These are phyloP conservation scores for Rhadinocentrus ornatus DNA, from an alignment of 2,797 vertebrate species.

Conservation along the genomic window DNA sequence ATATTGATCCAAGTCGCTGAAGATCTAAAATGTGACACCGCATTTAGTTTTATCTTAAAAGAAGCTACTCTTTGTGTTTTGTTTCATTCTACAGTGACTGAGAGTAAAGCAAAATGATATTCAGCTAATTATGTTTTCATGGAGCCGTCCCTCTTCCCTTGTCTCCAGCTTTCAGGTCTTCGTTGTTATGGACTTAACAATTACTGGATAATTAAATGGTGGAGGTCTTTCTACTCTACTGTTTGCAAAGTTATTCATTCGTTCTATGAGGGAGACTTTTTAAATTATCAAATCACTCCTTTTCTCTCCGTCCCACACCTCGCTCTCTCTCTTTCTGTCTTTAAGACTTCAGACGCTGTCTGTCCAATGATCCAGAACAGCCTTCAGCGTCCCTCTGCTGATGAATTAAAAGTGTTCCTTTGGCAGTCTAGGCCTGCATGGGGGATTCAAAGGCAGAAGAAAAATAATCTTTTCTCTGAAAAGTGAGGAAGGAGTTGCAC, in stretches of 20 bases:
- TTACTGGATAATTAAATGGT: slow-evolving; percentile 78
- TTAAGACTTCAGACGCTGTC: slow-evolving; percentile 63
- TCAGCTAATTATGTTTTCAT: slow-evolving; percentile 77
- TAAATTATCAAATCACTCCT: slow-evolving; percentile 72
- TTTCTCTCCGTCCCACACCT: slow-evolving; percentile 35
- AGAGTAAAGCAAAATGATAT: slow-evolving; percentile 67
- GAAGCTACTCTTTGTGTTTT: slow-evolving; percentile 46
- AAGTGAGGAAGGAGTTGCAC: slow-evolving; percentile 34
- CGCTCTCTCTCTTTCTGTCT: slow-evolving; percentile 50
- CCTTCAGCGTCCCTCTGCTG: slow-evolving; percentile 62
- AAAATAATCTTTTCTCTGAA: slow-evolving; percentile 49
- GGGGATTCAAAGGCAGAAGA: slow-evolving; percentile 61
- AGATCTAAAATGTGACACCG: slow-evolving; percentile 73
- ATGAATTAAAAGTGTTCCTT: slow-evolving; percentile 77
- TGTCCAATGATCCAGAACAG: slow-evolving; percentile 77
- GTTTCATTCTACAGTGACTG: slow-evolving; percentile 51
- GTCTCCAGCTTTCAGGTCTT: slow-evolving; percentile 62
- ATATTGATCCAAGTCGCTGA: slow-evolving; percentile 75
- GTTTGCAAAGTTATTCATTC: slow-evolving; percentile 73
- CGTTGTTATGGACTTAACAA: slow-evolving; percentile 75
- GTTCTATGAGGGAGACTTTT: slow-evolving; percentile 65
- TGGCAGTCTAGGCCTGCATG: slow-evolving; percentile 62
- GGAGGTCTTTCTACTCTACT: slow-evolving; percentile 63
- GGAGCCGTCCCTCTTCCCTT: slow-evolving; percentile 60
- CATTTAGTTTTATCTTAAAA: slow-evolving; percentile 68